Percentiles rank a stretch among this genome's conserved stretches.
Evolutionary conservation across 2,888 invertebrate species (phyloP).

Genomic region (Uropetala carovei): DNA sequence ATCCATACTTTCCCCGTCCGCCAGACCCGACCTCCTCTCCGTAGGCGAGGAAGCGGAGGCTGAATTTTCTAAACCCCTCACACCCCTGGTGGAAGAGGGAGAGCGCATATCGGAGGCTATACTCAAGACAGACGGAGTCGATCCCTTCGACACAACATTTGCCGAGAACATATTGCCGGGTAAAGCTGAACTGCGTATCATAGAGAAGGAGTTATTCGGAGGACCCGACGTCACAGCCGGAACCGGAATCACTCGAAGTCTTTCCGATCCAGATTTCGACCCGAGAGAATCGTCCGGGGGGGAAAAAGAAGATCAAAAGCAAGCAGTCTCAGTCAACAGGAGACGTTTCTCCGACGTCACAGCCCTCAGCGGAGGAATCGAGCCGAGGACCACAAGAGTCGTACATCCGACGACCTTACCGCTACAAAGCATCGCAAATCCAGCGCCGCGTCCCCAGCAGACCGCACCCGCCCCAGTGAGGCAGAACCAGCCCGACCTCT

Average conservation of each 20-base stretch:
- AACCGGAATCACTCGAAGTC: slow-evolving; percentile 77
- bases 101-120: slow-evolving; percentile 71
- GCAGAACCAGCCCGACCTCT: slow-evolving; percentile 71
- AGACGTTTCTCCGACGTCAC: slow-evolving; percentile 45
- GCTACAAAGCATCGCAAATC: slow-evolving; percentile 20
- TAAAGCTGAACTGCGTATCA: slow-evolving; percentile 78
- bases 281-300: slow-evolving; percentile 74
- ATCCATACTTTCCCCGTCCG: slow-evolving; percentile 69
- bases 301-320: neutral
- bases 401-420: slow-evolving; percentile 42
- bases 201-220: slow-evolving; percentile 77
- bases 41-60: slow-evolving; percentile 79
- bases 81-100: slow-evolving; percentile 85
- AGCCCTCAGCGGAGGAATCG: neutral
- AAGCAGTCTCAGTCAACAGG: neutral
- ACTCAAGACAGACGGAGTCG: slow-evolving; percentile 73
- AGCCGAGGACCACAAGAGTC: neutral
- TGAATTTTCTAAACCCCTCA: slow-evolving; percentile 84
- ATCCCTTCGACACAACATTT: slow-evolving; percentile 83
- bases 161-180: slow-evolving; percentile 77
- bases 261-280: slow-evolving; percentile 82
- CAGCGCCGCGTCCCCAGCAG: neutral
- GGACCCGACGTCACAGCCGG: slow-evolving; percentile 66
- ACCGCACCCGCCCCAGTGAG: neutral
- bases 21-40: slow-evolving; percentile 77